Base-by-base conservation (phyloP, 2,113 vertebrate species). In the Puma concolor region DNA sequence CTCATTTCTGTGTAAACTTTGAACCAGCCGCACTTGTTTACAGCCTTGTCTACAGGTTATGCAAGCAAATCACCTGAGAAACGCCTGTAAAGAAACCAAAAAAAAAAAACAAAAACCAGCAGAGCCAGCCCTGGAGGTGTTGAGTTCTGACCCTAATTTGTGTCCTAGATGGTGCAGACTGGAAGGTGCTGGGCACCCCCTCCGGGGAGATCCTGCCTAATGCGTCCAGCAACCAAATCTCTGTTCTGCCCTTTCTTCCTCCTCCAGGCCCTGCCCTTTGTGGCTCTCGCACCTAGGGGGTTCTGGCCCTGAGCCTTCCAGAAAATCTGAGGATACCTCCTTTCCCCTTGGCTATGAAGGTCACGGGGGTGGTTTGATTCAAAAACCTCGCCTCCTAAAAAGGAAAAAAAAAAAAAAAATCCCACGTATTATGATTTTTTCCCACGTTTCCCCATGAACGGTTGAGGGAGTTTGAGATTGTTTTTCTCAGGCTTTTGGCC, bases 21-120 rank as follows among this genome's bases (percentile, higher is more conserved):
- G 83, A 90, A 71, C 81, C 29, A 81, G 82, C 63, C 5, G 11
- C 19, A 14, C 48, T 77, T 93, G 17, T 64, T 93, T 57, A 54
- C 4, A 87, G 48, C 8, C 14, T 69, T 63, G 72, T 64, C 66
- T 87, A 77, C 72, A 57, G 74, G 69, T 54, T 57, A 57, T 8
- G 44, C 44, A 94, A 97, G 67, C 66, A 83, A 41, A 10, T 90
- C 93, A 69, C 96, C 95, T 33, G 93, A 95, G 80, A 94, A 84
- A 76, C 13, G 33, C n/a, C 14, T 69, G 84, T 72, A 5, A 52
- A 82, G 76, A 93, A 93, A 52, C 41, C 63, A 63, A 38, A 67
- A 67, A 63, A 38, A 67, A 67, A 2, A 27, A 74, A 15, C 25
- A 19, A 74, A 69, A 36, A 7, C 38, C 41, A 16, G 41, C 41